Evolutionary conservation across 2,888 invertebrate species (phyloP), one percentile per base, ranked within the genome.

Genomic region (Pterobdella sp.): DNA sequence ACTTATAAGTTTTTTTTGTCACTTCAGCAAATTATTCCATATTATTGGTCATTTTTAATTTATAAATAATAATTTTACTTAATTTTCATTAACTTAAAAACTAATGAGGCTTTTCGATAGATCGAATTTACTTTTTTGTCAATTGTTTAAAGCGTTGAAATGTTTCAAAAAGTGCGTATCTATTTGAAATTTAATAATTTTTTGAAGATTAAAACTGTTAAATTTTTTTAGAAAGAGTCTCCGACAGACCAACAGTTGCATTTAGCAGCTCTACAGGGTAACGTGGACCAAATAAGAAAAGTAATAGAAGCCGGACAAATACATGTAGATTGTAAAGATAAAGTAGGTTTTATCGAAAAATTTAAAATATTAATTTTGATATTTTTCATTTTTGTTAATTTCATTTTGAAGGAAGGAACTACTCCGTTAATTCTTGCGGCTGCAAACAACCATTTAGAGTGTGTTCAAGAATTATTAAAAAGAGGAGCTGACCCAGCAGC

Each of bases 321-420:
- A 72, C 93, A 94, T 86, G 93, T 94, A 68, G 94, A 94, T 86
- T 93, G 93, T 80, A 90, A 90, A 82, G 94, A 95, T 84, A 89
- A 93, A 89, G 94, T 94, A 84, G 86, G 85, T 80, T 29, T 3
- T 18, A 69, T 31, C 18, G 26, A 69, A 29, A 49, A 14, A 14
- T 63, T 63, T n/a, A 26, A 26, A 14, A 63, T 26, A 68, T 1
- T 68, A 26, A n/a, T 68, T 37, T 37, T 3, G 32, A 34, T 68
- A 22, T 37, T 68, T 68, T 68, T 22, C 10, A 10, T 26, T 26
- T 10, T 7, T n/a, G 26, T 37, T 14, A 35, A 34, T 36, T 35
- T 36, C 4, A 3, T 34, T n/a, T 76, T n/a, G 85, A 4, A 94
- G 94, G 94, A 94, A 83, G 93, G 93, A 65, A 94, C 94, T 37